These are phyloP conservation scores for Grallaria varia DNA, from an alignment of 2,113 vertebrate genomes.

Conservation along the genomic window DNA sequence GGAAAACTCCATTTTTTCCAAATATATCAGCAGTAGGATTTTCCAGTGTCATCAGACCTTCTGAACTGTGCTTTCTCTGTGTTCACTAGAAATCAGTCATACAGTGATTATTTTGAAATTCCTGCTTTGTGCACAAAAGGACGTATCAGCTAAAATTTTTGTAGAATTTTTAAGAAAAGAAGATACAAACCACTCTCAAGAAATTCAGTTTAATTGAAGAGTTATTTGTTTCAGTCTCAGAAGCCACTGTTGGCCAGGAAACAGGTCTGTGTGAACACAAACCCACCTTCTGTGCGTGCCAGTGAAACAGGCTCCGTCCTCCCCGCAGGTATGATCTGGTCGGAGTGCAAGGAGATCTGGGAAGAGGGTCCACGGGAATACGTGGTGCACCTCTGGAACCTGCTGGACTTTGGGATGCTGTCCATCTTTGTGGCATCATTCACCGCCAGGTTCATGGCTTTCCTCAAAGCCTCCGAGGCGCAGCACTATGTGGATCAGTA, in stretches of 20 bases:
- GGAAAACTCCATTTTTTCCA: neutral
- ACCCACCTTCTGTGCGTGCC: neutral
- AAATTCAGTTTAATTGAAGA: neutral
- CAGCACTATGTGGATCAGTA: slow-evolving; percentile 92
- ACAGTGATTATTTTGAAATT: neutral
- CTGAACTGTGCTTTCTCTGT: neutral
- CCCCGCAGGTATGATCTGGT: slow-evolving; percentile 93
- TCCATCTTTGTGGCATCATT: slow-evolving; percentile 96
- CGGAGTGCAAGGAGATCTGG: slow-evolving; percentile 97
- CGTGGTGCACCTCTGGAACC: slow-evolving; percentile 92
- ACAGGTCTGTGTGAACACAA: neutral
- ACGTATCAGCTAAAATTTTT: accelerated
- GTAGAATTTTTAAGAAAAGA: neutral
- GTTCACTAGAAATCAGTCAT: neutral
- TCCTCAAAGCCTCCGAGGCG: slow-evolving; percentile 92
- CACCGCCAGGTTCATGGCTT: slow-evolving; percentile 95
- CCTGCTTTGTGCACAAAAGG: neutral
- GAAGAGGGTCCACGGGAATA: slow-evolving; percentile 92
- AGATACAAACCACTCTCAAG: accelerated
- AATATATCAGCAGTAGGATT: neutral
- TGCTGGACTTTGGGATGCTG: slow-evolving; percentile 95
- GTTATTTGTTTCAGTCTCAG: neutral
- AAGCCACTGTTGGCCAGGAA: neutral
- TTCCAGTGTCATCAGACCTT: neutral
- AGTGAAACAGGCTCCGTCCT: neutral